These are phyloP conservation scores for Panulirus ornatus DNA, from an alignment of 1,140 invertebrate genomes.

Conservation along the genomic window DNA sequence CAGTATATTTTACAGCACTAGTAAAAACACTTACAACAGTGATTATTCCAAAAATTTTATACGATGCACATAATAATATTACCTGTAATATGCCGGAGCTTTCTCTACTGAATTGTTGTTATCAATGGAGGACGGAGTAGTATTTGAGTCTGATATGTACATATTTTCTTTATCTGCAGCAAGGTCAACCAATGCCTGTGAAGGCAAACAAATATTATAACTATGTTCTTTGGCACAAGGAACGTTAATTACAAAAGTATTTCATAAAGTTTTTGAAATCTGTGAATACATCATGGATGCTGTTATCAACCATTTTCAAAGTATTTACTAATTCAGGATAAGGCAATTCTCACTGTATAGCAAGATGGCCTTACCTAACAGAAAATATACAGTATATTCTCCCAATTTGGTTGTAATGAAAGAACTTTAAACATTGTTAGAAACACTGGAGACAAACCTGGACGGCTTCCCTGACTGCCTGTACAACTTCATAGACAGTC, in stretches of 20 bases:
- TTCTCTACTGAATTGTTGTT: conserved; percentile 66
- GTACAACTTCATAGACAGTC: conserved; percentile 47
- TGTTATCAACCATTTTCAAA: too few relatives aligned
- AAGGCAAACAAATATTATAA: neutral
- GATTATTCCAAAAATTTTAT: neutral
- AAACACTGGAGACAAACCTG: conserved; percentile 42
- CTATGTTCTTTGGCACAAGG: neutral
- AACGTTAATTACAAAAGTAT: too few relatives aligned
- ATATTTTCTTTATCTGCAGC: conserved; percentile 66
- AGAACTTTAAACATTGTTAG: neutral
- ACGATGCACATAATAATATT: too few relatives aligned
- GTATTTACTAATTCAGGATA: too few relatives aligned
- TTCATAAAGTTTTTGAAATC: neutral
- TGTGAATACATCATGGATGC: too few relatives aligned
- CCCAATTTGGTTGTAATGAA: neutral
- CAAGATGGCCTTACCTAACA: too few relatives aligned
- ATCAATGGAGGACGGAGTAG: conserved; percentile 50
- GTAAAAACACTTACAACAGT: neutral
- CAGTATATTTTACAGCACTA: neutral
- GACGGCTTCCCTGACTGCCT: conserved; percentile 59
- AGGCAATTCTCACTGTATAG: too few relatives aligned
- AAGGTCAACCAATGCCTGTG: conserved; percentile 63
- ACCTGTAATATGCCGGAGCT: conserved; percentile 61
- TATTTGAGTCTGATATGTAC: conserved; percentile 52
- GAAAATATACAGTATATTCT: too few relatives aligned